Conservation (phyloP, 2,113 vertebrate genomes). For the Paedocypris sp. region DNA sequence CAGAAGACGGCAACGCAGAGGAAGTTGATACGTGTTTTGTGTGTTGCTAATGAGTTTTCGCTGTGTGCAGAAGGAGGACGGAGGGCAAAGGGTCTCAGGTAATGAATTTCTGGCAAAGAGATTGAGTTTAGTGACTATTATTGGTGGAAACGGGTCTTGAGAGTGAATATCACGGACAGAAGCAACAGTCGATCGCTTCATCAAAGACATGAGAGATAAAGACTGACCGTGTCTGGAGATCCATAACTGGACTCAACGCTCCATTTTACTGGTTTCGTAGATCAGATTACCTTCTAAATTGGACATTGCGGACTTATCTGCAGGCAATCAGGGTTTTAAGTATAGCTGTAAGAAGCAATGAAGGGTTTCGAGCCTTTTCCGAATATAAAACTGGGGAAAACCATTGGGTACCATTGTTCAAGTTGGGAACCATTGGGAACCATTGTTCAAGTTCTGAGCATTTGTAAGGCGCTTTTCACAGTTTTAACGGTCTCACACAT, state of each 20-base stretch:
- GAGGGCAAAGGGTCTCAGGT: not conserved
- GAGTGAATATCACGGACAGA: not conserved
- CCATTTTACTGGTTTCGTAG: not conserved
- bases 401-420: too few species aligned
- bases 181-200: not conserved
- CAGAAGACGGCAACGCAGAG: not conserved
- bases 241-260: not conserved
- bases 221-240: too few species aligned
- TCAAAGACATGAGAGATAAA: not conserved
- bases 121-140: slow-evolving; percentile 4
- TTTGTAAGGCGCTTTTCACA: too few species aligned
- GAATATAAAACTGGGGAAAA: too few species aligned
- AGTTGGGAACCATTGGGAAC: too few species aligned
- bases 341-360: too few species aligned
- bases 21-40: not conserved
- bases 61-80: not conserved
- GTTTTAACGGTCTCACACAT: too few species aligned
- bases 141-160: not conserved
- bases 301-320: not conserved
- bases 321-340: not conserved
- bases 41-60: not conserved
- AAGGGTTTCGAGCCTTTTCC: too few species aligned
- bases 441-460: too few species aligned
- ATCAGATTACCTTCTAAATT: not conserved
- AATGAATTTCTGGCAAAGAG: not conserved